Evolutionary conservation across 2,797 vertebrate genomes (phyloP), one percentile per base, ranked within the genome.

Genomic region (Arremon brunneinucha): DNA sequence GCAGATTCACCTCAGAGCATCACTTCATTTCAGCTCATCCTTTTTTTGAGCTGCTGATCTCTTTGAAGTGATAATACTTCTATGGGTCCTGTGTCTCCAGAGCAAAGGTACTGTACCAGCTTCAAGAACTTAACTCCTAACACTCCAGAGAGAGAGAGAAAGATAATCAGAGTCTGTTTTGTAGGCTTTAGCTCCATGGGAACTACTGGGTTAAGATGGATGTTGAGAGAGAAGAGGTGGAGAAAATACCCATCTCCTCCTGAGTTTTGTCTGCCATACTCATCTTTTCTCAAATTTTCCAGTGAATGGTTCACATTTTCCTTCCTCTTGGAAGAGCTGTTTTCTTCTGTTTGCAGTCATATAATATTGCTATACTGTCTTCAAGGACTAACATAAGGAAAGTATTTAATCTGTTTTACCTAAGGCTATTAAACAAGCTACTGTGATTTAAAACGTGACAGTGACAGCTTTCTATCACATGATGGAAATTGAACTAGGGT

Each of bases 381-480:
- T 95, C 8, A 15, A 81, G 76, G 43, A 78, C 53, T 85, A 62
- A 65, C 44, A 75, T 75, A 80, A 85, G 75, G 78, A 71, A 96
- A 80, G 12, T 35, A 63, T 80, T 87, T 83, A 37, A 86, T 79
- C 32, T 59, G 12, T 91, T 83, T 89, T 70, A 79, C 44, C 79
- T 92, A 60, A 82, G 37, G 63, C 64, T 79, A 46, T 85, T 94
- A 35, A 92, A 94, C 71, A 83, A 75, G 34, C 11, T 56, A 41
- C 14, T 37, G 4, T 71, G 84, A 89, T 93, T 84, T 93, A 87
- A 89, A 91, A 80, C n/a, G 62, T 93, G 82, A 59, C 62, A 85
- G 57, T 62, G 84, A 78, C 71, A 37, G 32, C 82, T 89, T 86
- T 70, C 41, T 81, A 11, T 88, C 69, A 83, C 39, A 44, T 49